Evolutionary conservation across 2,797 vertebrate species (phyloP), one percentile per base, ranked within the genome.

Genomic region (Philypnodon macrostomus): DNA sequence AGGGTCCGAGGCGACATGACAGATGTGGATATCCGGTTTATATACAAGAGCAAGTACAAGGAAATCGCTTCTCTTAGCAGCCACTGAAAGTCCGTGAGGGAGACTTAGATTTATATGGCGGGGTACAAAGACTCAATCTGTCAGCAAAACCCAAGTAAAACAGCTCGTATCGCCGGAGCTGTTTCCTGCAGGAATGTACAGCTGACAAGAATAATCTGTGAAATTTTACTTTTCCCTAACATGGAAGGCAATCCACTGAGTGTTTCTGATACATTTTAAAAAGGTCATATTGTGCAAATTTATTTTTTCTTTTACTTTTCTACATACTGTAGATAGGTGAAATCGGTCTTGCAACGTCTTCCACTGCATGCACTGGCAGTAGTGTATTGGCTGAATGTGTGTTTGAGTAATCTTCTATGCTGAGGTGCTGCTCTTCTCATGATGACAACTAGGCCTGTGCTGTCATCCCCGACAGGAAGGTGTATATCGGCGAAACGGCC

Each of bases 1-100:
- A 67, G 32, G 33, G 47, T 56, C 14, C 58, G 51, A 50, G 40
- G 49, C 53, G 46, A 44, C 45, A 40, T 31, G 59, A 33, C 33
- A 18, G 24, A 23, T 30, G 33, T 2, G 10, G 36, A 65, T 51
- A 53, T n/a, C 46, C 27, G 29, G 9, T 16, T 38, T 16, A 9
- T 3, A 27, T 13, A 41, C 39, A 26, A 27, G 13, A 27, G 13
- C 7, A 9, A 27, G 23, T 27, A 27, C 23, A 41, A 26, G 39
- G 23, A 41, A 41, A 41, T 42, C 24, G 3, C 14, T 17, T 27
- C 13, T 42, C 24, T 27, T 42, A 42, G 14, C 38, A 13, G 23
- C 23, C 14, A 50, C 38, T 47, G 53, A 57, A 52, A 66, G 30
- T 26, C 41, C 57, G 45, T 35, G 29, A 8, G 3, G 23, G 23